Conservation (phyloP, 2,888 invertebrate species). For the Tipula confusa region DNA sequence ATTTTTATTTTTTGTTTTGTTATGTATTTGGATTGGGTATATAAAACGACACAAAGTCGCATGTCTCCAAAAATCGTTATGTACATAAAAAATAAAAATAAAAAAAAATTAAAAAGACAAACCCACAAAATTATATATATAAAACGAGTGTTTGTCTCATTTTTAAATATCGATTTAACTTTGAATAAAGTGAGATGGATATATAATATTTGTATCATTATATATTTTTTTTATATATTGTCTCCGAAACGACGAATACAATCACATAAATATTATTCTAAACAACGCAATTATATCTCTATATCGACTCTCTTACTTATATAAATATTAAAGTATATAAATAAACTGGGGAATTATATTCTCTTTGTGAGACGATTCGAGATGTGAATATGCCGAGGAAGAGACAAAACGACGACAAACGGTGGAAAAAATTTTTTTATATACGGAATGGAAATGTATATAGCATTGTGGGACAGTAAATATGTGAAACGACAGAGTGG, state of each 20-base stretch:
- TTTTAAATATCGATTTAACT: background rate
- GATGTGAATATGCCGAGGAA: background rate
- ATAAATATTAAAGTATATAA: background rate
- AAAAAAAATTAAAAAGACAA: conserved; percentile 21
- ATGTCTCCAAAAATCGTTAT: conserved; percentile 28
- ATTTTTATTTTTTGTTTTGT: too few species aligned
- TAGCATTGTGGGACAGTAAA: conserved; percentile 26
- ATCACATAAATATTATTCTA: conserved; percentile 25
- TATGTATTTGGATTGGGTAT: background rate
- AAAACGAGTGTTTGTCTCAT: background rate
- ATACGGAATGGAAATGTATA: background rate
- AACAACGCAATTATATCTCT: background rate
- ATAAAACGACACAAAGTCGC: conserved; percentile 28
- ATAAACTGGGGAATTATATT: background rate
- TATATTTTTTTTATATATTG: background rate
- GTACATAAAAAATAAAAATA: background rate
- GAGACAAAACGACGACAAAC: conserved; percentile 29
- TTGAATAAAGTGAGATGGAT: background rate
- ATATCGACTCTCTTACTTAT: background rate
- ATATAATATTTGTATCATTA: conserved; percentile 1
- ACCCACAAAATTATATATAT: conserved; percentile 20
- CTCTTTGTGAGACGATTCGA: background rate
- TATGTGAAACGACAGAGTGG: background rate
- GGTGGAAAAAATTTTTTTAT: background rate
- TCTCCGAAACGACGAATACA: conserved; percentile 12